Conservation (phyloP, 2,113 vertebrate genomes). For the Gobio gobio region DNA sequence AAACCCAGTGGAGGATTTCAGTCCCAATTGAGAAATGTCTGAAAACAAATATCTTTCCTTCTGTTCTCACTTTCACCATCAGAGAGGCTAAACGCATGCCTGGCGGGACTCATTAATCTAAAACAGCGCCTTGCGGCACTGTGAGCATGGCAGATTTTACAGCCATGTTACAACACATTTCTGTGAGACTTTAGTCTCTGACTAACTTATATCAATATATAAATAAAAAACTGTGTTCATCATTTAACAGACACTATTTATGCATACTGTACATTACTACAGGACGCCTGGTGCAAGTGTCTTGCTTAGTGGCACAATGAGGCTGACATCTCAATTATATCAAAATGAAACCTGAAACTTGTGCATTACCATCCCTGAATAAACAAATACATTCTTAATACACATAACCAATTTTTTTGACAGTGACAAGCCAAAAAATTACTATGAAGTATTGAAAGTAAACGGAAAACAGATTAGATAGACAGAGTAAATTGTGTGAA, state of each 20-base stretch:
- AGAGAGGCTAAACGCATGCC: conserved; percentile 37
- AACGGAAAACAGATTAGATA: background rate
- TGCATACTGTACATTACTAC: background rate
- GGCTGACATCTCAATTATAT: background rate
- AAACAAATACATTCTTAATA: no score
- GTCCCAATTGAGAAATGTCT: conserved; percentile 42
- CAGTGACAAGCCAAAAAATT: background rate
- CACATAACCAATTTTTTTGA: no score
- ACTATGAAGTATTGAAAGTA: background rate
- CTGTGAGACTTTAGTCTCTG: background rate
- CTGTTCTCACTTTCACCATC: conserved; percentile 51
- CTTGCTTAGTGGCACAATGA: background rate
- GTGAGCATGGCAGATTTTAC: conserved; percentile 8
- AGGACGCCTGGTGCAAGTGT: background rate
- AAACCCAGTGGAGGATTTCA: conserved; percentile 31
- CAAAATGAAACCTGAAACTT: background rate
- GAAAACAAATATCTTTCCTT: conserved; percentile 52
- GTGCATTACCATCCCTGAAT: background rate
- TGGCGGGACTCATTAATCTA: conserved; percentile 55
- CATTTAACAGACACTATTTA: background rate
- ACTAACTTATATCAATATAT: background rate
- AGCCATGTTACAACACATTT: background rate
- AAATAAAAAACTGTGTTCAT: background rate
- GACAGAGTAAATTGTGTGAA: background rate
- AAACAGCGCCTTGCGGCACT: conserved; percentile 20